Conservation (phyloP, 2,888 invertebrate genomes). For the Hyles lineata region DNA sequence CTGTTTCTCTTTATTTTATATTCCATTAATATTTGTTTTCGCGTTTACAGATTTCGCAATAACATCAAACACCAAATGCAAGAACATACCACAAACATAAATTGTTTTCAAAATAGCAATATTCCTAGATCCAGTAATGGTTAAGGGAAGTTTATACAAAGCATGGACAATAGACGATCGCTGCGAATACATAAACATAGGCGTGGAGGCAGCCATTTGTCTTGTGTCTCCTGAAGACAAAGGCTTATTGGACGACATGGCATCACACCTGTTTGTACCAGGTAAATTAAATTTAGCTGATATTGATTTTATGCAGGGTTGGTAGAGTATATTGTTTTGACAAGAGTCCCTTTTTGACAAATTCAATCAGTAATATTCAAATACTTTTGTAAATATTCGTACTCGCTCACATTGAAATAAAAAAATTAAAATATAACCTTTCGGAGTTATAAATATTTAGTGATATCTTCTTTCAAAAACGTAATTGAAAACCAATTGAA, state of each 20-base stretch:
- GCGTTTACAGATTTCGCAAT: constrained; percentile 57
- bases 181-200: constrained; percentile 12
- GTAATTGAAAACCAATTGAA: too few relatives aligned
- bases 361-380: too few relatives aligned
- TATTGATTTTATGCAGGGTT: background rate
- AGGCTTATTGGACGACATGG: constrained; percentile 11
- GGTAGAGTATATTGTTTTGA: too few relatives aligned
- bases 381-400: too few relatives aligned
- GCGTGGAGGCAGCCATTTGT: constrained; percentile 14
- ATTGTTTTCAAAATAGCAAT: constrained; percentile 38
- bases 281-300: constrained; percentile 6
- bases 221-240: constrained; percentile 18
- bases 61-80: constrained; percentile 51
- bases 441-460: too few relatives aligned
- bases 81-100: constrained; percentile 56
- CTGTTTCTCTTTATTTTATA: too few relatives aligned
- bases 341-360: too few relatives aligned
- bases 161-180: constrained; percentile 48
- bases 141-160: constrained; percentile 46
- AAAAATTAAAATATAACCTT: too few relatives aligned
- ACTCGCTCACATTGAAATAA: too few relatives aligned
- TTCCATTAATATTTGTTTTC: background rate
- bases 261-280: constrained; percentile 11
- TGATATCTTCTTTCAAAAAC: too few relatives aligned
- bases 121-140: constrained; percentile 30